These are phyloP conservation scores for Gallirallus australis DNA, from an alignment of 2,797 vertebrate genomes.

Conservation along the genomic window DNA sequence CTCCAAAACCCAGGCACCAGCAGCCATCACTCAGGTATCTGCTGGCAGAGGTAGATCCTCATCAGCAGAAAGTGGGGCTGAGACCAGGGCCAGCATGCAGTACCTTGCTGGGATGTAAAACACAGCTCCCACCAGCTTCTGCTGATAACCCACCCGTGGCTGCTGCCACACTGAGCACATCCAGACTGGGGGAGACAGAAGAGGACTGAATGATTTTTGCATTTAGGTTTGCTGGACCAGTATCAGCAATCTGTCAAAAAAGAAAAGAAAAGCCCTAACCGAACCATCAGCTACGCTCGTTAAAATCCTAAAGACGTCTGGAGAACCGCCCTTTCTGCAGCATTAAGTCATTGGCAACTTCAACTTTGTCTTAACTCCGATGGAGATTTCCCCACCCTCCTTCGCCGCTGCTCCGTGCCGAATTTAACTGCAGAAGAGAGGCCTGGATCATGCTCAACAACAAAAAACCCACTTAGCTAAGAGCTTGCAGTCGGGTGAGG, in stretches of 20 bases:
- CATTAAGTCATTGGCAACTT: background rate
- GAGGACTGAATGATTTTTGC: background rate
- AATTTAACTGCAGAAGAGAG: background rate
- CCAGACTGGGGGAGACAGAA: background rate
- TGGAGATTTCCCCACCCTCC: background rate
- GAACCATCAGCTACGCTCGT: constrained; percentile 13
- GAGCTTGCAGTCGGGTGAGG: background rate
- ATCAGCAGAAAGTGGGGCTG: background rate
- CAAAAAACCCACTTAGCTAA: background rate
- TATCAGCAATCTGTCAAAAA: constrained; percentile 8
- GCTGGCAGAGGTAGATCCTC: background rate
- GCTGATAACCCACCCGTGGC: background rate
- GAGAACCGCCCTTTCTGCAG: constrained; percentile 27
- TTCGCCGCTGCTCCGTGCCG: fast-evolving
- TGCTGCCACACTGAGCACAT: fast-evolving
- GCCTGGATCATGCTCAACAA: background rate
- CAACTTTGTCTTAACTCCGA: background rate
- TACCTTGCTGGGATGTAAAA: background rate
- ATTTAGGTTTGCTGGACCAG: background rate
- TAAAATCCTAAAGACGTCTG: constrained; percentile 26
- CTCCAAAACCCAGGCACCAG: background rate
- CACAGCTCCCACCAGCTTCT: background rate
- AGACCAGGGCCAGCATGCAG: background rate
- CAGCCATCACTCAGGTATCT: background rate
- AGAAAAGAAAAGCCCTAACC: constrained; percentile 7